Evolutionary conservation across 1,140 invertebrate genomes (phyloP), one percentile per base, ranked within the genome.

Genomic region (Philotrypesis tridentata): DNA sequence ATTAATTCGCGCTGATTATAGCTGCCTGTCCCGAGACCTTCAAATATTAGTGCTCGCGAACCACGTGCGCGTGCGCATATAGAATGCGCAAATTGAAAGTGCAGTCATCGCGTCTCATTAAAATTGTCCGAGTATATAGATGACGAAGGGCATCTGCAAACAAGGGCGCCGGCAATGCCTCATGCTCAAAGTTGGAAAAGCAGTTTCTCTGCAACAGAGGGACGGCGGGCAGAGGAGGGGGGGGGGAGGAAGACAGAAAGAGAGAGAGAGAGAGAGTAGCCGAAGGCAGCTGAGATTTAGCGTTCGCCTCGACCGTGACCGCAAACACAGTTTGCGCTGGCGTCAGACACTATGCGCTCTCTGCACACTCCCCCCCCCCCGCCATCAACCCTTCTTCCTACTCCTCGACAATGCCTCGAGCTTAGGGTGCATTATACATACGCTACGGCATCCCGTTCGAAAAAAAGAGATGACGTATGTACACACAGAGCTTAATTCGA

Each of bases 261-360:
- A n/a, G n/a, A n/a, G n/a, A 75, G 25, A 33, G 7, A 65, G 23
- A 67, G 31, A n/a, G 63, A 67, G 43, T 21, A 70, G 37, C 63
- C 43, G n/a, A 72, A 14, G 11, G 55, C 48, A 31, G 68, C 23
- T 5, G 78, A 80, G 78, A 80, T 73, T 73, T 72, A 73, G 55
- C 67, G 48, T 80, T 55, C 70, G 29, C n/a, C n/a, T 27, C 23
- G n/a, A 12, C 70, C 70, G 21, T 73, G 33, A 80, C 78, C 70
- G 25, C 70, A 80, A 73, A 43, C 31, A 17, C 48, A 55, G 48
- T 55, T 55, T 55, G 48, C 48, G 7, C 48, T 55, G 23, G 11
- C 74, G 33, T 76, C 40, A 78, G 61, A 71, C 43, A 31, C 21
- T 21, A n/a, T n/a, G 25, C 7, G 33, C 33, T 37, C 33, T 55